Percentiles rank a stretch among this genome's conserved stretches.
Evolutionary conservation across 2,797 vertebrate genomes (phyloP).

Genomic region (Varecia variegata): DNA sequence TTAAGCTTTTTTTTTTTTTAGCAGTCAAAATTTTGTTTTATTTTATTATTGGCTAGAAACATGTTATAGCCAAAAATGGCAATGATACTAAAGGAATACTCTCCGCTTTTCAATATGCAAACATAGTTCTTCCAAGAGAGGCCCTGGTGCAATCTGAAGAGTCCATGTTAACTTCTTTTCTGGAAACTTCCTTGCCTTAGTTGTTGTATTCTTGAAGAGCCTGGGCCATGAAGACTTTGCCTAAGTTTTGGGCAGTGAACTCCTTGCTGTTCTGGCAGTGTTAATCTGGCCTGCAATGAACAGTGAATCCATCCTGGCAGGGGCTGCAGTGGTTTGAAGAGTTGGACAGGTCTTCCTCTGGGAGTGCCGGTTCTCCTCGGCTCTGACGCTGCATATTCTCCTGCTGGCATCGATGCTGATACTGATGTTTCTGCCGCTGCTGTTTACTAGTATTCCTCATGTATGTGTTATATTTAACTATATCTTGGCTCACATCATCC

Average conservation of each 20-base stretch:
- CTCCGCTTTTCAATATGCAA: constrained; percentile 52
- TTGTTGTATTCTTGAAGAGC: constrained; percentile 94
- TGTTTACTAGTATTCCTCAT: constrained; percentile 96
- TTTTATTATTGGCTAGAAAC: constrained; percentile 69
- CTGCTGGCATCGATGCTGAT: constrained; percentile 95
- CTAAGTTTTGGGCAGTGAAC: constrained; percentile 98
- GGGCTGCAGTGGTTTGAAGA: constrained; percentile 96
- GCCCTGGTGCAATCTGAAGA: neutral
- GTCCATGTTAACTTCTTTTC: constrained; percentile 28
- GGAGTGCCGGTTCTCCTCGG: constrained; percentile 92
- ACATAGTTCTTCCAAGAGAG: constrained; percentile 45
- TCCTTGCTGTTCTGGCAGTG: constrained; percentile 98
- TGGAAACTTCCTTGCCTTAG: constrained; percentile 78
- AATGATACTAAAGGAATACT: constrained; percentile 37
- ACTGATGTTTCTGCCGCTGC: constrained; percentile 98
- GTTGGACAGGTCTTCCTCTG: constrained; percentile 95
- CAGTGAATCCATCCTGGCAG: constrained; percentile 96
- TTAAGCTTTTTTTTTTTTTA: neutral
- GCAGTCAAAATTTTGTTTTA: constrained; percentile 74
- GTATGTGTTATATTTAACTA: constrained; percentile 97
- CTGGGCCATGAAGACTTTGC: constrained; percentile 98
- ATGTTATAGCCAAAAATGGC: neutral
- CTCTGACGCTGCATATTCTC: constrained; percentile 97
- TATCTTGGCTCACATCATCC: constrained; percentile 98
- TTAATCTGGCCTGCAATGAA: constrained; percentile 99